phyloP scores from a whole-genome alignment of 2,888 invertebrate genomes.

The Dryocosmus kuriphilus region DNA sequence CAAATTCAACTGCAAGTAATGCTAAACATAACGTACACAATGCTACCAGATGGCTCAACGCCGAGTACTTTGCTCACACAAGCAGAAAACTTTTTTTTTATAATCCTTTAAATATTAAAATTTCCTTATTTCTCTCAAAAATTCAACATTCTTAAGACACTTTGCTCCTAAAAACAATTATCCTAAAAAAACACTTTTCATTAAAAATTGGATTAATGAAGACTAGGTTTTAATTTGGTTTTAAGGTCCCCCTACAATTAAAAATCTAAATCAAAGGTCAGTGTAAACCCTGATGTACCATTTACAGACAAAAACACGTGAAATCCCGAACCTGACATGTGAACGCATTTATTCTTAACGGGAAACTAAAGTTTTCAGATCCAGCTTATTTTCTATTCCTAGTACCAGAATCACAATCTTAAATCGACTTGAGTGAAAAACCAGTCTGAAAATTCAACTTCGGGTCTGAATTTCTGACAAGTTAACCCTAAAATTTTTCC shows the following conservation, averaged over 20 bases:
- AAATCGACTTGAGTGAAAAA: not conserved
- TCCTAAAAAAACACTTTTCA: not conserved
- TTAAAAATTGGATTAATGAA: not conserved
- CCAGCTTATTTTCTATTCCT: not conserved
- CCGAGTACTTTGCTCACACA: conserved; percentile 20
- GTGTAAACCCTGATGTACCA: not conserved
- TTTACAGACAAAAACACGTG: not conserved
- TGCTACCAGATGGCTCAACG: conserved; percentile 37
- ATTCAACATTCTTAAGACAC: not conserved
- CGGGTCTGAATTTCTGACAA: not conserved
- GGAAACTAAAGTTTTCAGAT: not conserved
- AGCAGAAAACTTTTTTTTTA: not conserved
- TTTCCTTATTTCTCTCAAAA: not conserved
- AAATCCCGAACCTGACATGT: not conserved
- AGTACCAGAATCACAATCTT: not conserved
- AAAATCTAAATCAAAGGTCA: not conserved
- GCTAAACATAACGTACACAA: conserved; percentile 40
- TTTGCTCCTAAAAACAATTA: not conserved
- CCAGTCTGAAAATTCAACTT: not conserved
- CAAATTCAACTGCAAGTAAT: conserved; percentile 28
- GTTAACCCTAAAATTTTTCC: conserved; percentile 41
- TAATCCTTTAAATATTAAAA: not conserved
- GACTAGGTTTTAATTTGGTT: not conserved
- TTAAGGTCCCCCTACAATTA: not conserved
- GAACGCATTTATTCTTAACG: not conserved